phyloP scores from a whole-genome alignment of 2,888 invertebrate genomes.

The Steinernema carpocapsae region DNA sequence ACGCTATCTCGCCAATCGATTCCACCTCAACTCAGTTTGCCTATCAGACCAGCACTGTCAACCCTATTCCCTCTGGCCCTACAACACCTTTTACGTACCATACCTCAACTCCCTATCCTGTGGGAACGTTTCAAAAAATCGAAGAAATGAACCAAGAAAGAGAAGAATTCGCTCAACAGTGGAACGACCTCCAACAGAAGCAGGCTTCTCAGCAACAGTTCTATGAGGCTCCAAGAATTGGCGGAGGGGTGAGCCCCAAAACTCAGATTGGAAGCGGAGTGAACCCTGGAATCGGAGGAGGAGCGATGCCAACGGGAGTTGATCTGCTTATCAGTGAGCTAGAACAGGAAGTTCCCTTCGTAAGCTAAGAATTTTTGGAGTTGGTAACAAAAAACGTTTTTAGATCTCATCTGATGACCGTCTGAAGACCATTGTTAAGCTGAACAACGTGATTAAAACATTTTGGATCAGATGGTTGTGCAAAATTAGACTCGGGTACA shows the following conservation, averaged over 20 bases:
- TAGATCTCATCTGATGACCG: slow-evolving; percentile 4
- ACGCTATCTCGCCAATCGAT: neutral
- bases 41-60: slow-evolving; percentile 29
- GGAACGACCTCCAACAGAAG: slow-evolving; percentile 1
- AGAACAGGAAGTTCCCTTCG: neutral
- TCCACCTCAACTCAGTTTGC: neutral
- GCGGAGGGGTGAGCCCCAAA: neutral
- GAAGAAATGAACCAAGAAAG: slow-evolving; percentile 24
- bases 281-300: neutral
- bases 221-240: neutral
- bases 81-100: neutral
- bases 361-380: neutral
- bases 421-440: slow-evolving; percentile 3
- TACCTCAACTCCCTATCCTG: slow-evolving; percentile 10
- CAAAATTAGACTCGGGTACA: neutral
- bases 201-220: neutral
- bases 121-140: slow-evolving; percentile 9
- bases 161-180: neutral
- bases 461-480: slow-evolving; percentile 26
- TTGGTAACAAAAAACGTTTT: neutral
- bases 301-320: neutral
- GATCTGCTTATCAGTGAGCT: slow-evolving; percentile 8
- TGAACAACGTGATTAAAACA: neutral
- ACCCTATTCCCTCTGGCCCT: neutral
- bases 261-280: too few relatives aligned